These are phyloP conservation scores for Drosophila colorata DNA, from an alignment of 2,888 invertebrate species.

Conservation along the genomic window DNA sequence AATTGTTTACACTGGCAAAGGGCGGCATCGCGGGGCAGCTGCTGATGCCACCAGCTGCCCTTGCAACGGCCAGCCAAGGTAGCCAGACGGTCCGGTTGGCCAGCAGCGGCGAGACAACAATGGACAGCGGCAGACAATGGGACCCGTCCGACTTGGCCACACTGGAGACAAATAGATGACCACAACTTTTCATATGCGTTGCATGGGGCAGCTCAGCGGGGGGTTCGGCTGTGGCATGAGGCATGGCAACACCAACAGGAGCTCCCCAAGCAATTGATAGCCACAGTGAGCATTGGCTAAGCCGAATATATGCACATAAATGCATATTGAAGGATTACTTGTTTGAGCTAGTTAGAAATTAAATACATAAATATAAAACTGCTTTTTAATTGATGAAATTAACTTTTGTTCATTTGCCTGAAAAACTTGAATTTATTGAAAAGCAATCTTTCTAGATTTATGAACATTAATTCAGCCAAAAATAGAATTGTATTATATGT, in stretches of 20 bases:
- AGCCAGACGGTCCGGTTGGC: conserved; percentile 16
- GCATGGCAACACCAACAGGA: neutral
- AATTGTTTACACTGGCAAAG: conserved; percentile 74
- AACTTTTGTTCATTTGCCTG: no score
- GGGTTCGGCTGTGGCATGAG: neutral
- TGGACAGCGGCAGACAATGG: conserved; percentile 48
- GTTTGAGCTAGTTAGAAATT: no score
- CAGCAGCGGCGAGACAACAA: conserved; percentile 51
- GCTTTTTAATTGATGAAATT: no score
- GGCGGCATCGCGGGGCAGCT: conserved; percentile 19
- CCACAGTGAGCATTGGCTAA: conserved; percentile 19
- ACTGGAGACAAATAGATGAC: conserved; percentile 59
- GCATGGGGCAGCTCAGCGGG: neutral
- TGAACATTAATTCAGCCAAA: no score
- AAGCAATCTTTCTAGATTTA: no score
- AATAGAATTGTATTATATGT: no score
- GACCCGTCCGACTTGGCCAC: conserved; percentile 15
- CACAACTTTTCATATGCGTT: conserved; percentile 43
- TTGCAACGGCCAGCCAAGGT: conserved; percentile 45
- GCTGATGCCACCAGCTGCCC: conserved; percentile 26
- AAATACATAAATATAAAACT: no score
- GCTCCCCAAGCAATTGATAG: conserved; percentile 3
- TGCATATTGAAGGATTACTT: neutral
- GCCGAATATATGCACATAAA: neutral
- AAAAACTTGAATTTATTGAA: neutral